Percentiles rank a stretch among this genome's conserved stretches.
Conservation (phyloP, 2,113 vertebrate genomes). For the Trichomycterus rosablanca region DNA sequence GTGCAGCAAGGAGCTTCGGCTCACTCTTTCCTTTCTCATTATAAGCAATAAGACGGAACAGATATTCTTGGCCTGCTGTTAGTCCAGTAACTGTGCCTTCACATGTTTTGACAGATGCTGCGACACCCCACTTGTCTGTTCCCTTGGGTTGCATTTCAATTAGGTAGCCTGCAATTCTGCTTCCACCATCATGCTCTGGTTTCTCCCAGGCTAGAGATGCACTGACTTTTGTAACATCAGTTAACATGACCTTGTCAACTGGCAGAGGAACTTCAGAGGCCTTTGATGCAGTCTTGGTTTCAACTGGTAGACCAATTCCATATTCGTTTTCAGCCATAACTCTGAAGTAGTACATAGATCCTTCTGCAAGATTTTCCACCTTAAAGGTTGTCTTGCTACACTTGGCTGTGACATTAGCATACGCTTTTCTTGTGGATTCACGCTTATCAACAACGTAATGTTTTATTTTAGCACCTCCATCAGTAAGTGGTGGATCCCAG, state of each 20-base stretch:
- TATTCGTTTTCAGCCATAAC: constrained; percentile 89
- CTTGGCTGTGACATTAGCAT: constrained; percentile 78
- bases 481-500: constrained; percentile 81
- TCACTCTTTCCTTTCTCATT: constrained; percentile 86
- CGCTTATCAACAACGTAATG: constrained; percentile 84
- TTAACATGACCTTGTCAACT: constrained; percentile 79
- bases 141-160: constrained; percentile 85
- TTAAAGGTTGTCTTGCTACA: constrained; percentile 79
- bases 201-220: constrained; percentile 82
- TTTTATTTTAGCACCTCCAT: constrained; percentile 81
- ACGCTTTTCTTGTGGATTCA: constrained; percentile 84
- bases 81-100: constrained; percentile 74
- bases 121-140: constrained; percentile 78
- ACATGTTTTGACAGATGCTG: constrained; percentile 78
- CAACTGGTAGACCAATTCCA: constrained; percentile 76
- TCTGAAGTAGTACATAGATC: constrained; percentile 83
- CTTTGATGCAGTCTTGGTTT: constrained; percentile 76
- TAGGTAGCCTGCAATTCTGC: constrained; percentile 79
- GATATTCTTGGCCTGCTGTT: constrained; percentile 79
- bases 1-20: constrained; percentile 75
- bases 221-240: constrained; percentile 78
- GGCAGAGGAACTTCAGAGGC: constrained; percentile 79
- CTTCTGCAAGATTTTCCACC: constrained; percentile 82
- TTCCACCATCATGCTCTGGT: constrained; percentile 83
- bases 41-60: constrained; percentile 76